Evolutionary conservation across 2,797 vertebrate species (phyloP).

Genomic region (Oreortyx pictus): DNA sequence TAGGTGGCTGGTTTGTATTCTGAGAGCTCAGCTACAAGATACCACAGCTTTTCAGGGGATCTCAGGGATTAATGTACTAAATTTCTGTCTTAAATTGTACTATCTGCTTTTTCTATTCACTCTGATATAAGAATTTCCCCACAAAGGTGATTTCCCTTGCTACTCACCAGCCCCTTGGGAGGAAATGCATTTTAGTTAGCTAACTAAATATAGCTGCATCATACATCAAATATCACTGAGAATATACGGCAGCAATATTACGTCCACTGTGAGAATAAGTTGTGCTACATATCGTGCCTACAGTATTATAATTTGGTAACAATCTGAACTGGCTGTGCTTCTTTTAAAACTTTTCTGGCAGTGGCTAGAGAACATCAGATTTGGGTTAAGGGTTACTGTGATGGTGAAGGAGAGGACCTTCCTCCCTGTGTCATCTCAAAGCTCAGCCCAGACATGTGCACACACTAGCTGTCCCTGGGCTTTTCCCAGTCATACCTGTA

Average conservation of each 20-base stretch:
- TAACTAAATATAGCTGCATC: constrained; percentile 5
- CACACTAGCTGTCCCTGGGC: not conserved
- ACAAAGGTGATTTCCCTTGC: not conserved
- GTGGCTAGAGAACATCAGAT: not conserved
- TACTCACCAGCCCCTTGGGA: not conserved
- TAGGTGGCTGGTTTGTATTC: not conserved
- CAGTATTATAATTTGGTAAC: not conserved
- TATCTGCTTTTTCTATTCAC: not conserved
- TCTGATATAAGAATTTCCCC: not conserved
- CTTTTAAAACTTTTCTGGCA: not conserved
- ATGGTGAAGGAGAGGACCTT: not conserved
- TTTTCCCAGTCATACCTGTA: not conserved
- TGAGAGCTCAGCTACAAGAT: not conserved
- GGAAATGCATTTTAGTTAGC: not conserved
- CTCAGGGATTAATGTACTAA: not conserved
- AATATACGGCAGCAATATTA: not conserved
- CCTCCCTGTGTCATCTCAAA: not conserved
- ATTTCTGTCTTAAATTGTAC: not conserved
- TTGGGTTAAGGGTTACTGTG: not conserved
- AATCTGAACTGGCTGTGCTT: not conserved
- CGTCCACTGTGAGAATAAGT: not conserved
- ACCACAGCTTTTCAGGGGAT: not conserved
- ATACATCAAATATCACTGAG: constrained; percentile 13
- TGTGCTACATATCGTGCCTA: not conserved
- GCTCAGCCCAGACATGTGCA: rapidly evolving